phyloP scores from a whole-genome alignment of 2,113 vertebrate genomes.

The Cromileptes altivelis region DNA sequence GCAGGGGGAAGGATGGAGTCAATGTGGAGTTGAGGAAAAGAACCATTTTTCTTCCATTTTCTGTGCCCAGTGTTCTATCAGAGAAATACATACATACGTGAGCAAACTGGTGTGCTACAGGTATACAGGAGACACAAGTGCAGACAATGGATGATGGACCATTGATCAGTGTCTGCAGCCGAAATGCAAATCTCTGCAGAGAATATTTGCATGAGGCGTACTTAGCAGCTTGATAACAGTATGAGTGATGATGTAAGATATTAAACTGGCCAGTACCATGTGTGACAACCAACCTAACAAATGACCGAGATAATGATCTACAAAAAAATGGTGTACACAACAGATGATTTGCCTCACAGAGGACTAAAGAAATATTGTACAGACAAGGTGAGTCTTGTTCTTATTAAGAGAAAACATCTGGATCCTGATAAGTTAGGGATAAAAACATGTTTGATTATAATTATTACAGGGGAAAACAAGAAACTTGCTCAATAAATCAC shows the following conservation, averaged over 20 bases:
- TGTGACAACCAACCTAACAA: constrained; percentile 48
- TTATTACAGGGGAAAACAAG: constrained; percentile 10
- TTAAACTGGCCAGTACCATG: constrained; percentile 57
- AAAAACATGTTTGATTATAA: constrained; percentile 1
- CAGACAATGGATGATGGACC: constrained; percentile 33
- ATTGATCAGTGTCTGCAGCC: constrained; percentile 24
- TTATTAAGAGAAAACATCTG: background rate
- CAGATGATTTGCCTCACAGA: background rate
- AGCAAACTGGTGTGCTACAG: background rate
- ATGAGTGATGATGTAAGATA: constrained; percentile 66
- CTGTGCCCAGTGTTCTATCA: constrained; percentile 14
- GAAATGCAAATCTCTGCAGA: constrained; percentile 71
- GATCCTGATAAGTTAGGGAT: background rate
- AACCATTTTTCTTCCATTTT: constrained; percentile 41
- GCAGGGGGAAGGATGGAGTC: constrained; percentile 13
- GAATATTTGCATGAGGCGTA: constrained; percentile 63
- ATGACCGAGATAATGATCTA: constrained; percentile 53
- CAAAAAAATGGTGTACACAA: background rate
- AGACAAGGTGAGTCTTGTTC: background rate
- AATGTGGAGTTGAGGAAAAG: constrained; percentile 26
- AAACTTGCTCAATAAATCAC: constrained; percentile 8
- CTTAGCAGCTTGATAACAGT: constrained; percentile 51
- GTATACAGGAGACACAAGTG: constrained; percentile 4
- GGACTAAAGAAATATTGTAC: background rate
- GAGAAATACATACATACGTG: constrained; percentile 13